phyloP scores from a whole-genome alignment of 2,797 vertebrate species.

The Poeciliopsis paucimaculata region DNA sequence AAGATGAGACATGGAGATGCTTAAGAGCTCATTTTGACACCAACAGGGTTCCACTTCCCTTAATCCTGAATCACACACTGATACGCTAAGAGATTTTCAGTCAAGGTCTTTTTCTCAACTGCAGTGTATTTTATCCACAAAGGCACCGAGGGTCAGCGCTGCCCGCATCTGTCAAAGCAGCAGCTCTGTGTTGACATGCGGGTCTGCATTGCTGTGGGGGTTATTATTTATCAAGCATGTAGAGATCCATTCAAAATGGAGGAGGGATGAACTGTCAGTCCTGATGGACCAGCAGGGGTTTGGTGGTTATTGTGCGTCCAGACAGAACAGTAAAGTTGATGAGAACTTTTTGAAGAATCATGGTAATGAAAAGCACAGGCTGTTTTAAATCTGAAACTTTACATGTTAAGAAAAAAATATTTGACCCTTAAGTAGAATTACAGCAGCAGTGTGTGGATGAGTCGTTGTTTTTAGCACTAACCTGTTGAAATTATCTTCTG shows the following conservation, averaged over 20 bases:
- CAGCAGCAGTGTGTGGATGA: neutral
- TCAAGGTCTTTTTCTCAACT: conserved; percentile 20
- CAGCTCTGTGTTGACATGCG: conserved; percentile 31
- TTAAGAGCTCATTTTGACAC: neutral
- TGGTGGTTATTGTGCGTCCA: neutral
- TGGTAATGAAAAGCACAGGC: neutral
- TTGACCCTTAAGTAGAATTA: neutral
- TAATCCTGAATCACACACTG: conserved; percentile 4
- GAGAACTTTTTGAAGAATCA: neutral
- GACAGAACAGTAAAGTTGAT: neutral
- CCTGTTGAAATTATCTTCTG: no score
- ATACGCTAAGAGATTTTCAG: conserved; percentile 7
- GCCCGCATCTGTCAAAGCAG: conserved; percentile 57
- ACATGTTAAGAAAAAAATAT: neutral
- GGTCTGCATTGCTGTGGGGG: conserved; percentile 35
- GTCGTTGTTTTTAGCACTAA: no score
- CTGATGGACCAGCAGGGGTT: conserved; percentile 12
- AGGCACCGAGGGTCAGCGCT: conserved; percentile 46
- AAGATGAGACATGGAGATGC: conserved; percentile 4
- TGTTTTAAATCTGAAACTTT: neutral
- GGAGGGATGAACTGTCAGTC: conserved; percentile 46
- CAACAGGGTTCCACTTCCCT: conserved; percentile 19
- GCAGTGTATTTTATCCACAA: conserved; percentile 8
- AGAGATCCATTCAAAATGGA: conserved; percentile 35
- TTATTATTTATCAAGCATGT: conserved; percentile 61